These are phyloP conservation scores for Prolemur simus DNA, from an alignment of 2,113 vertebrate genomes.

Conservation along the genomic window DNA sequence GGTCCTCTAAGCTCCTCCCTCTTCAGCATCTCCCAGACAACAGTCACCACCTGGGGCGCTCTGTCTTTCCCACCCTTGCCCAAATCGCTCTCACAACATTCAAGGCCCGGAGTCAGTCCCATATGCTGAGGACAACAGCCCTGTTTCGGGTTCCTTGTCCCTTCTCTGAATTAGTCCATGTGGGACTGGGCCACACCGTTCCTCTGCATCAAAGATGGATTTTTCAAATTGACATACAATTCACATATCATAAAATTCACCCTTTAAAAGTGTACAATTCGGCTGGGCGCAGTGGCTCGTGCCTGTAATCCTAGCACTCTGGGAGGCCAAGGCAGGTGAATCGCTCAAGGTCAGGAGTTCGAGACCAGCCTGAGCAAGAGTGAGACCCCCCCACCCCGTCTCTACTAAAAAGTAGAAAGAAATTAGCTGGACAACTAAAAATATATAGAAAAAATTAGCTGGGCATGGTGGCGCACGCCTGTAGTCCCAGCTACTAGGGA, in stretches of 20 bases:
- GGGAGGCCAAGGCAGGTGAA: too few species aligned
- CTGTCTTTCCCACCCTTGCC: too few species aligned
- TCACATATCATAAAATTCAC: background rate
- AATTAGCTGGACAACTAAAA: too few species aligned
- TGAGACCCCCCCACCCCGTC: too few species aligned
- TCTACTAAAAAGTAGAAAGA: too few species aligned
- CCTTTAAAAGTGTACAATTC: background rate
- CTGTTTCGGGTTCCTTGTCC: background rate
- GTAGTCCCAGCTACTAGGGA: too few species aligned
- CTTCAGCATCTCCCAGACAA: background rate
- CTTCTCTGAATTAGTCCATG: background rate
- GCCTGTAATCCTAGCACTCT: too few species aligned
- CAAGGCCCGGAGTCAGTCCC: background rate
- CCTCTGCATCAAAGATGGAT: background rate
- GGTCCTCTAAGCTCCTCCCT: background rate
- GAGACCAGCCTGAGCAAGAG: too few species aligned
- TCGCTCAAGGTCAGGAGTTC: too few species aligned
- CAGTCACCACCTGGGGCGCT: background rate
- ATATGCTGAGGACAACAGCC: background rate
- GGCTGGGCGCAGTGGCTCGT: background rate
- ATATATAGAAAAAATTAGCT: too few species aligned
- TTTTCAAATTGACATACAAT: background rate
- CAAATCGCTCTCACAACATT: background rate
- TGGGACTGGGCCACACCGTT: background rate
- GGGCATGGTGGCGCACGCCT: too few species aligned